phyloP scores from a whole-genome alignment of 1,140 invertebrate species.

The Ips typographus region DNA sequence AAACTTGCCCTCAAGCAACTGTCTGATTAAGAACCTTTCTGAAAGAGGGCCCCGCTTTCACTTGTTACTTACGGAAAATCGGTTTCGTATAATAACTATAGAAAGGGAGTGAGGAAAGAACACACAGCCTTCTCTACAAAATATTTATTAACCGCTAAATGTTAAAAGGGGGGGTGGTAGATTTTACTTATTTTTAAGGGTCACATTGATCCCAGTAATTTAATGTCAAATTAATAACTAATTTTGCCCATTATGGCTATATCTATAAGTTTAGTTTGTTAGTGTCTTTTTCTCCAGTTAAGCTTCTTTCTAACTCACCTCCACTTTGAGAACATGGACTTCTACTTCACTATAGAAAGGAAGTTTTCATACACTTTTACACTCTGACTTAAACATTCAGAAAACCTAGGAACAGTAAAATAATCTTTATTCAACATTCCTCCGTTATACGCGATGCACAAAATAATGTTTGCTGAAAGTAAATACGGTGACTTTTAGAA shows the following conservation, averaged over 20 bases:
- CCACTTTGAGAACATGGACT: neutral
- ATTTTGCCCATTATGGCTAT: too few relatives aligned
- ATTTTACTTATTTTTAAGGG: too few relatives aligned
- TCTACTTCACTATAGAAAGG: neutral
- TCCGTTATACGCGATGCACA: neutral
- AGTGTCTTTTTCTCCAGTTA: too few relatives aligned
- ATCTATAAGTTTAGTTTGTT: too few relatives aligned
- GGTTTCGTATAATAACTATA: conserved; percentile 32
- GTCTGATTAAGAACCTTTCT: conserved; percentile 30
- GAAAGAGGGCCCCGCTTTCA: conserved; percentile 8
- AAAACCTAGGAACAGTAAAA: neutral
- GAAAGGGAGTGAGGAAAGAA: neutral
- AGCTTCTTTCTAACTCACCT: too few relatives aligned
- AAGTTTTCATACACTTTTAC: neutral
- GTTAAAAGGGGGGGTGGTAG: too few relatives aligned
- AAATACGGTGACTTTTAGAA: too few relatives aligned
- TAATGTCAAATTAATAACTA: too few relatives aligned
- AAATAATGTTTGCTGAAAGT: too few relatives aligned
- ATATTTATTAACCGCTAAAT: too few relatives aligned
- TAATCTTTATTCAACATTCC: neutral
- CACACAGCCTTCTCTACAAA: too few relatives aligned
- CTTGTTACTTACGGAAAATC: conserved; percentile 31
- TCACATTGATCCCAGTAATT: too few relatives aligned
- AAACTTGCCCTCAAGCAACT: conserved; percentile 2
- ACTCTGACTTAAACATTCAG: neutral